Base-by-base conservation (phyloP, 2,797 vertebrate species). In the Sebastes nivosus region DNA sequence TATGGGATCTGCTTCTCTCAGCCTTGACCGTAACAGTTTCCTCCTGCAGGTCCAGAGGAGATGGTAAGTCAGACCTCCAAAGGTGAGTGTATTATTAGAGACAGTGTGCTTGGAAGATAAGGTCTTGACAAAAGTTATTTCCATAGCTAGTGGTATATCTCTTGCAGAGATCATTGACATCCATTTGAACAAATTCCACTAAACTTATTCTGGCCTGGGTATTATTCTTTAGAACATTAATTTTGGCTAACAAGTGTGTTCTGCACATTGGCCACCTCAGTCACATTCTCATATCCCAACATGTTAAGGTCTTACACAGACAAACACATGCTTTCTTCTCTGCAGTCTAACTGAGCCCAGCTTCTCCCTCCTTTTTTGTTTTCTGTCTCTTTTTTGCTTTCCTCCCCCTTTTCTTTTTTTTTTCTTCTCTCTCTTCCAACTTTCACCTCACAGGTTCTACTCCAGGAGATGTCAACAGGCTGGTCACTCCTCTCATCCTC, bases 271-370 rank as follows among this genome's bases (percentile, higher is more conserved):
- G 88, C 84, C 60, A 65, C 67, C 79, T 91, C 78, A 83, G 75
- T 77, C 88, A 67, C 74, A 72, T 81, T 93, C 85, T 95, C 92
- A 87, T 73, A 76, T 82, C 20, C 16, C 46, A 81, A 83, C 75
- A 89, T 82, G 76, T 85, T 78, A 96, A 95, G 96, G 95, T 96
- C 97, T 97, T 97, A 97, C 96, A 97, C 94, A 96, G 96, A 95
- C 96, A 97, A 96, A 96, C 96, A 93, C 92, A 72, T 94, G 90
- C 95, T 92, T 81, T 72, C 77, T 95, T 96, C 93, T 94, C 87
- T 95, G 85, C 96, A 95, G 94, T 95, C 91, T 98, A 96, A 98
- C 97, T 99, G 95, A 99, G 95, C 93, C 90, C 93, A 93, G 91
- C 93, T 96, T 96, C 93, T 95, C 95, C 95, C 92, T 94, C 95